Evolutionary conservation across 2,797 vertebrate species (phyloP).

Genomic region (Cynodonichthys magdalenae): DNA sequence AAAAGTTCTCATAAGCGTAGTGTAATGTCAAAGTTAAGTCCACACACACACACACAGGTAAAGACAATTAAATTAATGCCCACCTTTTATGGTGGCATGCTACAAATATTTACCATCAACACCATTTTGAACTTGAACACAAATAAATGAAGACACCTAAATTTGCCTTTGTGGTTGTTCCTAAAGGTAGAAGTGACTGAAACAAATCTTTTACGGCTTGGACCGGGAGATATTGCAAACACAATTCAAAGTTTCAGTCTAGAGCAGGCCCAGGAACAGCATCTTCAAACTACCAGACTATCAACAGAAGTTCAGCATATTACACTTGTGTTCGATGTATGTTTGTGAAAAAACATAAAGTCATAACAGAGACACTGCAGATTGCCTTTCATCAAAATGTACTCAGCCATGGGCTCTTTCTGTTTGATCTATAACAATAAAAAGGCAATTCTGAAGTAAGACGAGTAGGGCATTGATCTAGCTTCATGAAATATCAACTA

Average conservation of each 20-base stretch:
- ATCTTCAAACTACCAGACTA: background rate
- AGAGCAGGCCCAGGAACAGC: background rate
- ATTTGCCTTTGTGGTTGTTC: too few species aligned
- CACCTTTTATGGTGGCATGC: too few species aligned
- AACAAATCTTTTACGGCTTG: too few species aligned
- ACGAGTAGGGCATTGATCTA: slow-evolving; percentile 56
- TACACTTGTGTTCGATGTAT: slow-evolving; percentile 1
- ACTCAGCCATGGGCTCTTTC: slow-evolving; percentile 27
- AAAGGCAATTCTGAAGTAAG: slow-evolving; percentile 60
- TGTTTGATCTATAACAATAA: slow-evolving; percentile 63
- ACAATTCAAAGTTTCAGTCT: background rate
- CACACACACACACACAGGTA: too few species aligned
- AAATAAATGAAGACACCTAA: too few species aligned
- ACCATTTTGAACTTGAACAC: too few species aligned
- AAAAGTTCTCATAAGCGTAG: too few species aligned
- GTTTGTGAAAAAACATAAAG: slow-evolving; percentile 26
- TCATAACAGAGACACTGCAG: slow-evolving; percentile 17
- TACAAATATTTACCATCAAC: too few species aligned
- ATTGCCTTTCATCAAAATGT: slow-evolving; percentile 40
- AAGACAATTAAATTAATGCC: too few species aligned
- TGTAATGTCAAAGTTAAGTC: too few species aligned
- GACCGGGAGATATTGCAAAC: background rate
- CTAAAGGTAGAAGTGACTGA: too few species aligned
- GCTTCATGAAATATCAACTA: slow-evolving; percentile 63
- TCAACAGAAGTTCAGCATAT: background rate